Conservation (phyloP, 2,113 vertebrate species). For the Odontophorus gujanensis region DNA sequence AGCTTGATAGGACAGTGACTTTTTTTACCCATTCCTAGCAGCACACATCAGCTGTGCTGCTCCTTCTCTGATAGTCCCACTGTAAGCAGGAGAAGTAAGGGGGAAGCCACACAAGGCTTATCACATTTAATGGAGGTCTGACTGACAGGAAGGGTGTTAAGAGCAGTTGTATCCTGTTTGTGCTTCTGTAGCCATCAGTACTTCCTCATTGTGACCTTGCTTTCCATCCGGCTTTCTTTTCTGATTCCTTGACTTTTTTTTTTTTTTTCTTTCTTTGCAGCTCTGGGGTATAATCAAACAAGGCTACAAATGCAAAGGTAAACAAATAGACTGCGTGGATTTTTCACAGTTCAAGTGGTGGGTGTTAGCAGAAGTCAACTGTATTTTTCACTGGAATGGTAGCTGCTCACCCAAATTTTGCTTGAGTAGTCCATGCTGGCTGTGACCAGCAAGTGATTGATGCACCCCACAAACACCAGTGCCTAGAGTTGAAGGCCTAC, state of each 20-base stretch:
- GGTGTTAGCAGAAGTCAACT: background rate
- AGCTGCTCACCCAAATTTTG: background rate
- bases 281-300: conserved; percentile 99
- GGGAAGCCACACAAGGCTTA: conserved; percentile 39
- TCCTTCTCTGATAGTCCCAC: background rate
- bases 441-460: background rate
- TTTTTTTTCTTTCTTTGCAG: conserved; percentile 82
- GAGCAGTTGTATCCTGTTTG: conserved; percentile 86
- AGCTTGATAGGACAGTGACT: background rate
- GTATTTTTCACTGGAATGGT: background rate
- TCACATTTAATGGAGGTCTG: conserved; percentile 55
- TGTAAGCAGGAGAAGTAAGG: conserved; percentile 40
- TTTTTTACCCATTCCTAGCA: background rate
- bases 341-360: background rate
- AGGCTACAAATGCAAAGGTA: conserved; percentile 99
- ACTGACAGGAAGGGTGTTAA: conserved; percentile 85
- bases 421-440: background rate
- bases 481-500: background rate
- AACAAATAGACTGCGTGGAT: conserved; percentile 1
- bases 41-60: background rate
- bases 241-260: conserved; percentile 49
- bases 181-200: conserved; percentile 62
- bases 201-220: conserved; percentile 71
- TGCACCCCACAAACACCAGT: background rate
- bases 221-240: conserved; percentile 74